Evolutionary conservation across 2,888 invertebrate species (phyloP).

Genomic region (Ethmia dodecea): DNA sequence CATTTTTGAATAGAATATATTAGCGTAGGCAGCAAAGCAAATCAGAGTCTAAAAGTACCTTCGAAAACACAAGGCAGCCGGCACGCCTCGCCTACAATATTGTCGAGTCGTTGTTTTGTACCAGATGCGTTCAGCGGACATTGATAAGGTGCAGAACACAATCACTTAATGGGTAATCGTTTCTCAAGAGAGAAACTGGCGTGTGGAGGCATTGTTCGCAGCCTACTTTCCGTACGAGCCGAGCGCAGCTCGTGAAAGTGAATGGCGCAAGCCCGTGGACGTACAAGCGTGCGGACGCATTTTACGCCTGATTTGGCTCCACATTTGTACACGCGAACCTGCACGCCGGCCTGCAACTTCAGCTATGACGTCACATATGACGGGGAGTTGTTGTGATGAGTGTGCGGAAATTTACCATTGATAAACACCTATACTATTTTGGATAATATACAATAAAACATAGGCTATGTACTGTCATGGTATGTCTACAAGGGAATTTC

Average conservation of each 20-base stretch:
- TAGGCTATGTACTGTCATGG: too few relatives aligned
- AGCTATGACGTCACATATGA: constrained; percentile 26
- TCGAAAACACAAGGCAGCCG: background rate
- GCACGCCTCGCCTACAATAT: too few relatives aligned
- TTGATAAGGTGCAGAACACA: constrained; percentile 36
- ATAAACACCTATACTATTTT: too few relatives aligned
- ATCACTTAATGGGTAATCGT: constrained; percentile 43
- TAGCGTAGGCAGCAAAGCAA: background rate
- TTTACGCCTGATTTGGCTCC: constrained; percentile 58
- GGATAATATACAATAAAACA: too few relatives aligned
- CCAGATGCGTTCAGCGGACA: constrained; percentile 17
- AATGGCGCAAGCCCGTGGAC: constrained; percentile 59
- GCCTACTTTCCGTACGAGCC: constrained; percentile 61
- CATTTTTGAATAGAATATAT: too few relatives aligned
- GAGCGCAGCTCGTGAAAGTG: constrained; percentile 60
- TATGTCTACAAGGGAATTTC: too few relatives aligned
- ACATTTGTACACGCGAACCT: constrained; percentile 53
- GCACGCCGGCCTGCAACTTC: constrained; percentile 24
- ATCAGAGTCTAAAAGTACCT: background rate
- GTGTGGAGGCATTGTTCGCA: constrained; percentile 59
- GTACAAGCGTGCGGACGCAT: constrained; percentile 31
- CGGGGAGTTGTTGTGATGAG: constrained; percentile 31
- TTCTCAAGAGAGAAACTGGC: constrained; percentile 68
- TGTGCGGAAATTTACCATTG: too few relatives aligned
- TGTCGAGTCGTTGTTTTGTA: too few relatives aligned